phyloP scores from a whole-genome alignment of 2,113 vertebrate species.

The Ammodramus savannarum region DNA sequence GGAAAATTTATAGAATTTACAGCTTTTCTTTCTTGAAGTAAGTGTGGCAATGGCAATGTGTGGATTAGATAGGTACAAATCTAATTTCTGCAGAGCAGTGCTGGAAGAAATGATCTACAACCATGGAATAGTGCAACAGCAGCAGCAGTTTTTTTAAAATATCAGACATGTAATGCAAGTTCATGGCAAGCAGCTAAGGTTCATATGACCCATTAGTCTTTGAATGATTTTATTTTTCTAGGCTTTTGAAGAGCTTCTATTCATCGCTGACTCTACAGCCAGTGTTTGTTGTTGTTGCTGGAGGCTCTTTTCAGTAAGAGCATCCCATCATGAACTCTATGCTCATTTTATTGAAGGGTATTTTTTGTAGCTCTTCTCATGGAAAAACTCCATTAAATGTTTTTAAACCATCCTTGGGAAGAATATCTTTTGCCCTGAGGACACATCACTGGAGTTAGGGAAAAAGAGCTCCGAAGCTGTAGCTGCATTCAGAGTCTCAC shows the following conservation, averaged over 20 bases:
- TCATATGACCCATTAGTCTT: constrained; percentile 12
- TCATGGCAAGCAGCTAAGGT: not conserved
- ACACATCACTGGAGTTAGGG: not conserved
- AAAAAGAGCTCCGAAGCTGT: not conserved
- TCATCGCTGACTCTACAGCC: not conserved
- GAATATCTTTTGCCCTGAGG: not conserved
- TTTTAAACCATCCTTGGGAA: constrained; percentile 12
- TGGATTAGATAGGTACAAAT: not conserved
- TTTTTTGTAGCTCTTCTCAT: not conserved
- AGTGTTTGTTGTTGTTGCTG: constrained; percentile 17
- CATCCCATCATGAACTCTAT: not conserved
- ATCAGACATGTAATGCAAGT: not conserved
- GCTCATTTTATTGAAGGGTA: constrained; percentile 32
- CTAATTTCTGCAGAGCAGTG: not conserved
- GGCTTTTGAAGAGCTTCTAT: constrained; percentile 10
- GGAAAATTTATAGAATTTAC: not conserved
- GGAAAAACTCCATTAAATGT: constrained; percentile 2
- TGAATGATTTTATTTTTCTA: constrained; percentile 24
- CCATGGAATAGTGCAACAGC: not conserved
- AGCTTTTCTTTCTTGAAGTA: not conserved
- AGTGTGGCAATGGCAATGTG: not conserved
- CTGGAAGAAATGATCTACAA: not conserved
- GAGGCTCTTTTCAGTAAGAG: not conserved
- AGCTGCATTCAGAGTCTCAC: not conserved
- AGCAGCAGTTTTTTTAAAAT: not conserved